Evolutionary conservation across 2,113 vertebrate species (phyloP).

Genomic region (Phylloscopus whistleri): DNA sequence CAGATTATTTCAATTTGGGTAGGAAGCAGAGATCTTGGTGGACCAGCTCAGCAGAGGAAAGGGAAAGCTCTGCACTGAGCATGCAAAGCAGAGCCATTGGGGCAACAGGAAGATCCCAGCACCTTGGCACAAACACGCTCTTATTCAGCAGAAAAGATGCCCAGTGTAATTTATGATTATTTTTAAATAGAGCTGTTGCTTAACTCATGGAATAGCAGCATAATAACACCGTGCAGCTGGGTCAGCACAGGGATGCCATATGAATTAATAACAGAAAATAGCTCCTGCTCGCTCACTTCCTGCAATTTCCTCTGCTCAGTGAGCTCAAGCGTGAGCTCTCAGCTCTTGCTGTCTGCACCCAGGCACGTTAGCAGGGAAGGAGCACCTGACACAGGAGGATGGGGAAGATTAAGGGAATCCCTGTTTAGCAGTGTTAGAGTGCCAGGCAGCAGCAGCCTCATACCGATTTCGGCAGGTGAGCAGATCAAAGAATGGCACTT

Average conservation of each 20-base stretch:
- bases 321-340: background rate
- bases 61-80: background rate
- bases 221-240: background rate
- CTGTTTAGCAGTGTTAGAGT: background rate
- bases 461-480: background rate
- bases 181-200: conserved; percentile 47
- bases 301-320: conserved; percentile 36
- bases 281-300: conserved; percentile 44
- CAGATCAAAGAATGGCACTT: background rate
- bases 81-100: accelerated
- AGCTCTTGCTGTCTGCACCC: background rate
- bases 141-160: conserved; percentile 30
- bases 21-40: background rate
- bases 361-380: background rate
- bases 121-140: background rate
- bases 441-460: background rate
- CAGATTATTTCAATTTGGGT: background rate
- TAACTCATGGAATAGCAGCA: background rate
- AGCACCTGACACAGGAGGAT: background rate
- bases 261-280: conserved; percentile 53
- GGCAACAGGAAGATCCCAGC: background rate
- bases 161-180: conserved; percentile 4
- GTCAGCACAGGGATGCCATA: conserved; percentile 16
- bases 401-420: background rate
- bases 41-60: background rate